Percentiles rank a stretch among this genome's conserved stretches.
Conservation (phyloP, 2,113 vertebrate genomes). For the Carassius auratus region DNA sequence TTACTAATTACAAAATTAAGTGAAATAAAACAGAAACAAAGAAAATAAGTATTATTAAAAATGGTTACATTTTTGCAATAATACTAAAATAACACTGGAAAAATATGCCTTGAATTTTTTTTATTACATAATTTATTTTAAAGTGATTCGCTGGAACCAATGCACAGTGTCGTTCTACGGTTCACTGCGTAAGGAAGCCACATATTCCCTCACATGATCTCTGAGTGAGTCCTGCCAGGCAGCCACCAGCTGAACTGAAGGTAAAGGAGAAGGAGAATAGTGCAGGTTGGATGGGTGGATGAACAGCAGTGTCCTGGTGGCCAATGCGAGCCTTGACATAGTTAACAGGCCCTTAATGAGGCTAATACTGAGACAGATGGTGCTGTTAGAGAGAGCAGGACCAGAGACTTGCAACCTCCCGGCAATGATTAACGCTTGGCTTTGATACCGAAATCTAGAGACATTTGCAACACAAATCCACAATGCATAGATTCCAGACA, state of each 20-base stretch:
- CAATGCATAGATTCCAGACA: slow-evolving; percentile 4
- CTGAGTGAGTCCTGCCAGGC: too few species aligned
- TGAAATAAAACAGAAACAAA: too few species aligned
- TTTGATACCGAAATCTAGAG: slow-evolving; percentile 38
- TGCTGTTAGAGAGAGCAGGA: slow-evolving; percentile 66
- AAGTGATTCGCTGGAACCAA: background rate
- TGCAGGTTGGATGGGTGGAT: too few species aligned
- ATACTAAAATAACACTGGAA: too few species aligned
- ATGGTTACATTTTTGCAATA: too few species aligned
- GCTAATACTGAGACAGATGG: slow-evolving; percentile 79
- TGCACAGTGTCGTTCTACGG: background rate
- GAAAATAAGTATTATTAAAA: too few species aligned
- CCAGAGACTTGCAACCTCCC: slow-evolving; percentile 50
- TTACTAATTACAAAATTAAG: too few species aligned
- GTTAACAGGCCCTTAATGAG: slow-evolving; percentile 77
- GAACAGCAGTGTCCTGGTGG: slow-evolving; percentile 18
- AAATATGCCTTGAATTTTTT: too few species aligned
- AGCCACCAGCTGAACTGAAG: too few species aligned
- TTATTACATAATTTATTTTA: too few species aligned
- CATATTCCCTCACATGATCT: too few species aligned
- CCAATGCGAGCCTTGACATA: slow-evolving; percentile 64
- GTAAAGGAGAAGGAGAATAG: too few species aligned
- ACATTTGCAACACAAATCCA: slow-evolving; percentile 50
- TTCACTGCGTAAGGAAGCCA: background rate
- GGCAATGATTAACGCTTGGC: slow-evolving; percentile 52